phyloP scores from a whole-genome alignment of 1,140 invertebrate species.

The Aphis craccivora region DNA sequence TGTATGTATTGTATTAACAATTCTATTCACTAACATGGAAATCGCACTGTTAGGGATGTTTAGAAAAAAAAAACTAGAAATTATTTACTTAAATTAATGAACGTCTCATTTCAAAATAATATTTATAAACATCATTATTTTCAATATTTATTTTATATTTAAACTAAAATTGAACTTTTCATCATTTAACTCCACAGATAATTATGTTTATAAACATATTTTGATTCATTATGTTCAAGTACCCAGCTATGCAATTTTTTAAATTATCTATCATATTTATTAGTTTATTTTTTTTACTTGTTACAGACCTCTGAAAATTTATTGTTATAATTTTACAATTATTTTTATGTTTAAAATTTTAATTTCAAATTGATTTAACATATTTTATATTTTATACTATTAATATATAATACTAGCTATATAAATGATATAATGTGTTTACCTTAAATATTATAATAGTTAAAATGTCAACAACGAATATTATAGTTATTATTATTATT shows the following conservation, averaged over 20 bases:
- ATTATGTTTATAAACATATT: background rate
- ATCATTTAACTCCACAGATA: background rate
- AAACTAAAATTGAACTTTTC: background rate
- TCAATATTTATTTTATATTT: background rate
- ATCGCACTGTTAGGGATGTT: background rate
- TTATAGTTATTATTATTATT: no score
- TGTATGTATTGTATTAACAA: background rate
- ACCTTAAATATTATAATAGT: no score
- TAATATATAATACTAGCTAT: no score
- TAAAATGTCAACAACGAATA: no score
- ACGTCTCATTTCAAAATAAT: background rate
- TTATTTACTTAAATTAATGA: background rate
- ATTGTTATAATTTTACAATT: background rate
- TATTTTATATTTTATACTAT: no score
- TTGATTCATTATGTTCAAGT: background rate
- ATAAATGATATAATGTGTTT: no score
- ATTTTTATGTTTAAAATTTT: background rate
- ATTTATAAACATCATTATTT: background rate
- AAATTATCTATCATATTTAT: background rate
- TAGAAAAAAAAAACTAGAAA: background rate
- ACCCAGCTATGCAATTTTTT: background rate
- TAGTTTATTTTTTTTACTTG: background rate
- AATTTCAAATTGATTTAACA: background rate
- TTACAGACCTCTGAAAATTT: background rate
- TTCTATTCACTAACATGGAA: background rate